Conservation (phyloP, 2,888 invertebrate species). For the Agonopterix arenella region DNA sequence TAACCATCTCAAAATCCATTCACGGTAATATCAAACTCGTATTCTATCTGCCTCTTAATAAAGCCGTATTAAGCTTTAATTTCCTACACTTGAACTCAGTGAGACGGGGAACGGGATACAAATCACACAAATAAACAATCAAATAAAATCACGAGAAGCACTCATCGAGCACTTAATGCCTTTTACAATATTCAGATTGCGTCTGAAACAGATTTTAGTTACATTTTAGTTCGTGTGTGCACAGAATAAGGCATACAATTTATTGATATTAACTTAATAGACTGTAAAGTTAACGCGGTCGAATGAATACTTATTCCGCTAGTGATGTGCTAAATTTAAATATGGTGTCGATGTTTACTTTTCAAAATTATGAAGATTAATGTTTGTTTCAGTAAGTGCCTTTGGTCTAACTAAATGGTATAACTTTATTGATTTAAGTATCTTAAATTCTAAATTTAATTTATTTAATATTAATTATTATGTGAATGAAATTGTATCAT, state of each 20-base stretch:
- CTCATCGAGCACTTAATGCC: slow-evolving; percentile 54
- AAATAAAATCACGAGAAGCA: slow-evolving; percentile 60
- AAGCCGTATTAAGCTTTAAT: slow-evolving; percentile 32
- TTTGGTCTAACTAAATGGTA: background rate
- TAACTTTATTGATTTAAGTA: no score
- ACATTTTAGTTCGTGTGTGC: slow-evolving; percentile 14
- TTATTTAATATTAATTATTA: no score
- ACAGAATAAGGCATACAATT: slow-evolving; percentile 17
- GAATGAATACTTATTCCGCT: slow-evolving; percentile 31
- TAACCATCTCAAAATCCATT: slow-evolving; percentile 3
- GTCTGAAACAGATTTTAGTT: background rate
- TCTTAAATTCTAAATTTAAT: no score
- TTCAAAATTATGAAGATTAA: background rate
- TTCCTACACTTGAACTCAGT: slow-evolving; percentile 22
- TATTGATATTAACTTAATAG: slow-evolving; percentile 4
- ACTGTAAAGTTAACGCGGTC: slow-evolving; percentile 14
- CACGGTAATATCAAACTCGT: slow-evolving; percentile 4
- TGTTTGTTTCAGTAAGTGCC: no score
- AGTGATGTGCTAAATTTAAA: slow-evolving; percentile 29
- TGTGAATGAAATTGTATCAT: no score
- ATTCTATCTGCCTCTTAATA: slow-evolving; percentile 22
- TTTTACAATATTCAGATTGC: slow-evolving; percentile 13
- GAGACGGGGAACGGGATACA: slow-evolving; percentile 18
- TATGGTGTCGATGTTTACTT: slow-evolving; percentile 15
- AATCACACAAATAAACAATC: slow-evolving; percentile 65